These are phyloP conservation scores for Amphiduros pacificus DNA, from an alignment of 2,888 invertebrate species.

Conservation along the genomic window DNA sequence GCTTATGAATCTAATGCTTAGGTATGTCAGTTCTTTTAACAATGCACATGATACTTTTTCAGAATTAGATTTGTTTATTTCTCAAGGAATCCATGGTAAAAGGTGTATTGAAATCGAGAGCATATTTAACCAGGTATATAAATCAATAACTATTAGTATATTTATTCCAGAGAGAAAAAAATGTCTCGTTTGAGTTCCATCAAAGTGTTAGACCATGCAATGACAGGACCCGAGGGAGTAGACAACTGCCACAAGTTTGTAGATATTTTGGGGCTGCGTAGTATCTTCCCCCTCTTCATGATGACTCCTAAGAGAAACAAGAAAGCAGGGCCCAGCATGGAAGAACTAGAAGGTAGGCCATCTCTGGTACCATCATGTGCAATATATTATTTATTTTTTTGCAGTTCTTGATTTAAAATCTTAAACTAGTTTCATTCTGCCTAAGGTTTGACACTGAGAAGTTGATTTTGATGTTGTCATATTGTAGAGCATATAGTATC, in stretches of 20 bases:
- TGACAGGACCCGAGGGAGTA: conserved; percentile 88
- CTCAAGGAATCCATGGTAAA: too few relatives aligned
- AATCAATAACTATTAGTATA: not conserved
- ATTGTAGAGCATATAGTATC: conserved; percentile 76
- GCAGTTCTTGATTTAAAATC: too few relatives aligned
- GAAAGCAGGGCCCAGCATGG: conserved; percentile 59
- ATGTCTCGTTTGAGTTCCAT: conserved; percentile 83
- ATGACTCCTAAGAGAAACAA: conserved; percentile 84
- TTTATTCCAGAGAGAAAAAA: conserved; percentile 80
- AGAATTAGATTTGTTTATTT: not conserved
- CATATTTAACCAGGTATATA: too few relatives aligned
- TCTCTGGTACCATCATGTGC: too few relatives aligned
- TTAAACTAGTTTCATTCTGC: too few relatives aligned
- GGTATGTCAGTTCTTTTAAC: conserved; percentile 59
- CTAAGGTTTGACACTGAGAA: too few relatives aligned
- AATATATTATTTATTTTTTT: too few relatives aligned
- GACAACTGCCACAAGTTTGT: conserved; percentile 95
- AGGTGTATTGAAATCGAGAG: too few relatives aligned
- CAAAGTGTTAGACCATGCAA: conserved; percentile 96
- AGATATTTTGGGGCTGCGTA: conserved; percentile 89
- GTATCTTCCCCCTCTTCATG: conserved; percentile 98
- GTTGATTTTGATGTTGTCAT: too few relatives aligned
- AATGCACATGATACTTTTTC: not conserved
- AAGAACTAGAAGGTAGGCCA: conserved; percentile 86
- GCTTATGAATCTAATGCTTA: conserved; percentile 97